Evolutionary conservation across 2,797 vertebrate genomes (phyloP), one percentile per base, ranked within the genome.

Genomic region (Synaphobranchus kaupii): DNA sequence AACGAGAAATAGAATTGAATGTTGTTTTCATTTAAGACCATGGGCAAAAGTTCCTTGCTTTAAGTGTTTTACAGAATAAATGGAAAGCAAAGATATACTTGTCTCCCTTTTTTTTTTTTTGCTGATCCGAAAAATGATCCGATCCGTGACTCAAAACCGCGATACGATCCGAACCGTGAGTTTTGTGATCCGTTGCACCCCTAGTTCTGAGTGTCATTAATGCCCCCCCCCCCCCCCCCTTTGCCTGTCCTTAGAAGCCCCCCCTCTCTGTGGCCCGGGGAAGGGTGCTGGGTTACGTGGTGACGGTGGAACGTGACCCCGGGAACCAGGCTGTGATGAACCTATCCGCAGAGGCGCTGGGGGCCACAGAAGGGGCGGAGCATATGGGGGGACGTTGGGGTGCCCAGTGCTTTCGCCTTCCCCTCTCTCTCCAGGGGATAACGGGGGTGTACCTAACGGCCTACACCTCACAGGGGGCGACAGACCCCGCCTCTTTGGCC

Each of bases 161-260:
- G n/a, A n/a, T n/a, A n/a, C n/a, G n/a, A n/a, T n/a, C n/a, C n/a
- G n/a, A n/a, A n/a, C n/a, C n/a, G n/a, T n/a, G n/a, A n/a, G n/a
- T n/a, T n/a, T n/a, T n/a, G n/a, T n/a, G n/a, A n/a, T n/a, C n/a
- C n/a, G n/a, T n/a, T n/a, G n/a, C n/a, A n/a, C n/a, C 39, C 15
- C 4, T 78, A 15, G 34, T 22, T 52, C 44, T 83, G 25, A 52
- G 15, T 68, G 58, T n/a, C 12, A 63, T 50, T 50, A 5, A 44
- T 44, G 9, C 1, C 7, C 90, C 22, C 85, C 89, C 83, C 0
- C 58, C 31, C 48, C 86, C 31, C 85, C 12, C 63, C 76, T 6
- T 89, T 15, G 85, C 88, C 81, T 1, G 34, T 39, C 48, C 86
- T n/a, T 85, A 97, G 95, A 91, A 66, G 58, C 93, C 96, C 90